Evolutionary conservation across 2,888 invertebrate genomes (phyloP).

Genomic region (Thysanoteuthis rhombus): DNA sequence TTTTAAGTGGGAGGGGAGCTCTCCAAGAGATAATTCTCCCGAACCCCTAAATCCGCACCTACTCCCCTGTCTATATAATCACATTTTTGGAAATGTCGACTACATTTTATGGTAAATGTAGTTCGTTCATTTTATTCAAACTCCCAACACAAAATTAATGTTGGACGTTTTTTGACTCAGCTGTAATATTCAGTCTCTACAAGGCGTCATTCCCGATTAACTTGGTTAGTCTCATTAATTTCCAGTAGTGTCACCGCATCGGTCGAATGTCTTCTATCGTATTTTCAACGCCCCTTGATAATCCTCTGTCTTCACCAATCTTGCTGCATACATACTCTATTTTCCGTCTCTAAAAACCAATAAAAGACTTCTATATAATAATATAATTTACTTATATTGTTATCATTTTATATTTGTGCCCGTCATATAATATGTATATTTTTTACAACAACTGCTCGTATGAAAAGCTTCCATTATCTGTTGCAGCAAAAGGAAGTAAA

Average conservation of each 20-base stretch:
- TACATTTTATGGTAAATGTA: too few species aligned
- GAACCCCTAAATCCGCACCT: too few species aligned
- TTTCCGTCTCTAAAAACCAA: neutral
- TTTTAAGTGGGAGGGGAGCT: too few species aligned
- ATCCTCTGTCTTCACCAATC: neutral
- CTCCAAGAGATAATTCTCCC: too few species aligned
- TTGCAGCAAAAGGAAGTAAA: neutral
- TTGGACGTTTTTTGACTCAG: neutral
- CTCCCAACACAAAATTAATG: neutral
- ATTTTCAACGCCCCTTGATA: neutral
- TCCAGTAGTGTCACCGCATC: neutral
- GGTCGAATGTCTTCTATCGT: neutral
- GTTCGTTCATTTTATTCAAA: neutral
- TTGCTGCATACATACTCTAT: neutral
- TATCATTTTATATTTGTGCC: neutral
- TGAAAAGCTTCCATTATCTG: neutral
- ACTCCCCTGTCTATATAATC: too few species aligned
- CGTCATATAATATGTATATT: neutral
- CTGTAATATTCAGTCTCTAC: too few species aligned
- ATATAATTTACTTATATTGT: neutral
- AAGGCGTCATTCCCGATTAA: too few species aligned
- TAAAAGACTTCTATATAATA: neutral
- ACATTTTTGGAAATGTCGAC: too few species aligned
- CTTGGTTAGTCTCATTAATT: too few species aligned
- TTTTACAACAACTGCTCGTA: neutral